These are phyloP conservation scores for Apocrypta bakeri DNA, from an alignment of 1,140 invertebrate species.

Conservation along the genomic window DNA sequence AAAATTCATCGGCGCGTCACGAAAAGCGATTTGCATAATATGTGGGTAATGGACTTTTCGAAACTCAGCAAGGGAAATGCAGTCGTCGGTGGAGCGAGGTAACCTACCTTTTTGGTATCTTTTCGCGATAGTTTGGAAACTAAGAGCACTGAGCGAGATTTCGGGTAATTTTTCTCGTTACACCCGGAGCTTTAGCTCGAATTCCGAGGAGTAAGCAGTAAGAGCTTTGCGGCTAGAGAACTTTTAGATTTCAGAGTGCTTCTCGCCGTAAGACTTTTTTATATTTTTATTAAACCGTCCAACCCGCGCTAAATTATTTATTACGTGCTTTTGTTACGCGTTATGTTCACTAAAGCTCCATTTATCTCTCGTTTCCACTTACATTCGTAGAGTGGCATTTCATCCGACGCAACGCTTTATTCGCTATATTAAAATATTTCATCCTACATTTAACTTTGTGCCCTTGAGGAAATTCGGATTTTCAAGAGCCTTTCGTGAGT, in stretches of 20 bases:
- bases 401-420: not conserved
- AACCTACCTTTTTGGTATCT: not conserved
- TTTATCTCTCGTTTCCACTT: too few relatives aligned
- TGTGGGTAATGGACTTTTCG: constrained; percentile 24
- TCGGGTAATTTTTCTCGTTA: constrained; percentile 34
- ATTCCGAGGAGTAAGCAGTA: not conserved
- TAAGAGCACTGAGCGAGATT: not conserved
- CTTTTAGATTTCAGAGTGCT: not conserved
- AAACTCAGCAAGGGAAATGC: not conserved
- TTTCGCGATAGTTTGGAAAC: not conserved
- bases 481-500: not conserved
- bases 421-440: not conserved
- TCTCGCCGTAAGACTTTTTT: not conserved
- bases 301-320: too few relatives aligned
- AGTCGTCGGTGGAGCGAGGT: not conserved
- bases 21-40: constrained; percentile 14
- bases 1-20: constrained; percentile 1
- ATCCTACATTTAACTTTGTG: not conserved
- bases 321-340: not conserved
- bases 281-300: not conserved
- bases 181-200: not conserved
- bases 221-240: not conserved
- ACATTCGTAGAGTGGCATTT: too few relatives aligned
- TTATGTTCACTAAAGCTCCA: not conserved
- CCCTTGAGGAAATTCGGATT: not conserved